Evolutionary conservation across 2,888 invertebrate species (phyloP), one percentile per base, ranked within the genome.

Genomic region (Meiosimyza platycephala): DNA sequence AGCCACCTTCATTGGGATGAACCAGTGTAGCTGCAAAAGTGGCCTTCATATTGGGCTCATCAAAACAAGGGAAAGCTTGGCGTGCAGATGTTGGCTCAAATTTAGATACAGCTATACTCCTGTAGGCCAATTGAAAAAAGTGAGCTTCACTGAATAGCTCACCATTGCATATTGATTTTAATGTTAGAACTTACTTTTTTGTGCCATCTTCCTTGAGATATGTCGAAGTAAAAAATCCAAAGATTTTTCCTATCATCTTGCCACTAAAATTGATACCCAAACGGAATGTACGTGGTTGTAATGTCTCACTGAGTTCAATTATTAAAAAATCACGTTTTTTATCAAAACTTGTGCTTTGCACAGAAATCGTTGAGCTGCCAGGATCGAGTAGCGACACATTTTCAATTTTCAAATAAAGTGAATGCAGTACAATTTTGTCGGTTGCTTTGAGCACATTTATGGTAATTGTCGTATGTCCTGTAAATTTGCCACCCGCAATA

Each of bases 61-160:
- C 98, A 83, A 98, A 96, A 84, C 98, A 98, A 0, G 98, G 98
- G 84, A 95, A 98, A 0, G 97, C 95, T 88, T 94, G 93, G 40
- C 98, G 90, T 0, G 98, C 97, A 86, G 95, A 95, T 0, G 97
- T 97, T 0, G 98, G 97, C 85, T 98, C 96, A 83, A 98, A 97
- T 88, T 98, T 97, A 16, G 96, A 94, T 0, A 97, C 95, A 6
- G 95, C 95, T 85, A 97, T 93, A 72, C 89, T 89, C 80, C 95
- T 95, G 83, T 59, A 90, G 90, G 76, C 74, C 22, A 7, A 40
- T 40, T 22, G 2, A 54, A 28, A 9, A 7, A 7, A 40, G 7
- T 40, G 3, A 40, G 7, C 2, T 2, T 4, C 4, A 7, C 16
- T 48, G 22, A 22, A 22, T 22, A 22, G 22, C 2, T 22, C 2